These are phyloP conservation scores for Acropternis orthonyx DNA, from an alignment of 2,797 vertebrate genomes.

Conservation along the genomic window DNA sequence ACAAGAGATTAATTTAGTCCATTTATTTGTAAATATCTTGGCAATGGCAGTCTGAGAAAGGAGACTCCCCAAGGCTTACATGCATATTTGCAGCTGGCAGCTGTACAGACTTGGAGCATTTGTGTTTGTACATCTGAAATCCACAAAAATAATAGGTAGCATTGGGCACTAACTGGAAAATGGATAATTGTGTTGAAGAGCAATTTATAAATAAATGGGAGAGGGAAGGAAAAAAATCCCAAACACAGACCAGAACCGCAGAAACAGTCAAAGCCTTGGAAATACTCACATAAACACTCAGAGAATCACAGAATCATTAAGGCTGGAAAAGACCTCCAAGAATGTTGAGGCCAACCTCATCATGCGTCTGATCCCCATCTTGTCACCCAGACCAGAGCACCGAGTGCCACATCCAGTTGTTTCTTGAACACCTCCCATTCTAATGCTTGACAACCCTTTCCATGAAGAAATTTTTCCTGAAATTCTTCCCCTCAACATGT, in stretches of 20 bases:
- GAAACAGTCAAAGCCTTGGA: not conserved
- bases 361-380: not conserved
- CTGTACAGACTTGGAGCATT: not conserved
- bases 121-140: not conserved
- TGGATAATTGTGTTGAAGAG: not conserved
- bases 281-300: not conserved
- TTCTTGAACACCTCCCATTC: not conserved
- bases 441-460: not conserved
- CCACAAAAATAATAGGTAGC: not conserved
- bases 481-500: not conserved
- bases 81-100: not conserved
- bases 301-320: not conserved
- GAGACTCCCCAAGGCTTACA: not conserved
- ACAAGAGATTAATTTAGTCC: not conserved
- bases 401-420: not conserved
- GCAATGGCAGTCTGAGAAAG: not conserved
- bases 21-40: constrained; percentile 20
- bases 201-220: not conserved
- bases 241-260: not conserved
- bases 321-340: not conserved
- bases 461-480: not conserved
- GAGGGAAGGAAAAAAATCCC: not conserved
- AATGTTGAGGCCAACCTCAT: fast-evolving
- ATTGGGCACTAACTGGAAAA: not conserved
- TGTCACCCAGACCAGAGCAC: not conserved